A percentile compares a stretch with the other conserved stretches of the same genome.
These are phyloP conservation scores for Heterocephalus glaber DNA, from an alignment of 2,113 vertebrate species.

Conservation along the genomic window DNA sequence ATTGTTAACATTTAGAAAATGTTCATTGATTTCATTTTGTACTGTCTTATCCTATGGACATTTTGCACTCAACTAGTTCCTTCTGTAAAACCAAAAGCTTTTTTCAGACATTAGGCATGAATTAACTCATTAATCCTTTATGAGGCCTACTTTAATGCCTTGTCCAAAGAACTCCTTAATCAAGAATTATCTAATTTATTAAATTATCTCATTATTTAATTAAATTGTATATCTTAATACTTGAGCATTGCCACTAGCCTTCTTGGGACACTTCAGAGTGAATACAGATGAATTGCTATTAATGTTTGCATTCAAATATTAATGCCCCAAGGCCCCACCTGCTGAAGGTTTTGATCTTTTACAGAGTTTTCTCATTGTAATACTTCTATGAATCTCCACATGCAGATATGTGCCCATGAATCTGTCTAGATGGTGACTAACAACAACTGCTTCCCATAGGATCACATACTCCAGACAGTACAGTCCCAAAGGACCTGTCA, in stretches of 20 bases:
- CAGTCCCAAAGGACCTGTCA: not conserved
- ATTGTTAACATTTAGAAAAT: not conserved
- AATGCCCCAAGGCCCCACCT: not conserved
- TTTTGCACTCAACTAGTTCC: not conserved
- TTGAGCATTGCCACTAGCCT: not conserved
- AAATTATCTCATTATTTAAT: constrained; percentile 41
- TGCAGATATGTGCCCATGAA: not conserved
- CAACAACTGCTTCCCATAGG: not conserved
- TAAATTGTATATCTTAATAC: constrained; percentile 15
- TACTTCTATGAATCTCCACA: not conserved
- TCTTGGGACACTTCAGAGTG: not conserved
- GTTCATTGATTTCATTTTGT: not conserved
- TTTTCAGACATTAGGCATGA: not conserved
- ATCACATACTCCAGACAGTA: not conserved
- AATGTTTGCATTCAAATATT: not conserved
- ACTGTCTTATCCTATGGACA: not conserved
- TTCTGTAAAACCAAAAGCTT: constrained; percentile 27
- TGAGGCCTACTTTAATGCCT: not conserved
- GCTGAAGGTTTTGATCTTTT: not conserved
- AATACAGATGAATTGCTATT: not conserved
- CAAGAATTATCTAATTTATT: constrained; percentile 45
- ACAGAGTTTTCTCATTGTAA: not conserved
- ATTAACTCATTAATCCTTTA: constrained; percentile 18
- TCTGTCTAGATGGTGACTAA: not conserved
- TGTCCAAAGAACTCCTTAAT: not conserved